These are phyloP conservation scores for Apodemia mormo DNA, from an alignment of 2,888 invertebrate species.

Conservation along the genomic window DNA sequence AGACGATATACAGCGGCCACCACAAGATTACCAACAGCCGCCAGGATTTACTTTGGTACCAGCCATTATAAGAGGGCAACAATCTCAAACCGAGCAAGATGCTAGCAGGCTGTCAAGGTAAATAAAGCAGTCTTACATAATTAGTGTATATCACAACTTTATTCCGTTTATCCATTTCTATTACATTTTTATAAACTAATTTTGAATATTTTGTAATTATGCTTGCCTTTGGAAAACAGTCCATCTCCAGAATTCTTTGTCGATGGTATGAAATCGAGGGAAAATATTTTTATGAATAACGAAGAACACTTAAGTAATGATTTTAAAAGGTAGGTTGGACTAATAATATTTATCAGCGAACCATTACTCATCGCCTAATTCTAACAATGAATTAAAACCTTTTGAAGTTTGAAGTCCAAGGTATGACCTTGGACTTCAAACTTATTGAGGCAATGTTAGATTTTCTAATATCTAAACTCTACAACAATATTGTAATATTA, in stretches of 20 bases:
- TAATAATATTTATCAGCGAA: too few relatives aligned
- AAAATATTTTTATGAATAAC: slow-evolving; percentile 69
- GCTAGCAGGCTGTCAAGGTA: slow-evolving; percentile 72
- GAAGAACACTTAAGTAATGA: background rate
- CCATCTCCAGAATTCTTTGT: slow-evolving; percentile 80
- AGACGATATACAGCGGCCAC: slow-evolving; percentile 77
- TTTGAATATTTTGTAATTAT: slow-evolving; percentile 14
- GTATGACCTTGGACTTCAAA: too few relatives aligned
- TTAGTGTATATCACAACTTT: too few relatives aligned
- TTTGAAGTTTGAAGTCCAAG: too few relatives aligned
- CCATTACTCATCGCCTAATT: too few relatives aligned
- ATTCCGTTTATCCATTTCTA: too few relatives aligned
- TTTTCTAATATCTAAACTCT: too few relatives aligned
- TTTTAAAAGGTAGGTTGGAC: background rate
- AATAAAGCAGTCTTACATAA: background rate
- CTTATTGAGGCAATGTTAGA: too few relatives aligned
- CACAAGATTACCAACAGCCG: slow-evolving; percentile 82
- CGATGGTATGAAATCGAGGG: slow-evolving; percentile 81
- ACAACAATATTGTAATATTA: too few relatives aligned
- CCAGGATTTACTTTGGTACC: slow-evolving; percentile 84
- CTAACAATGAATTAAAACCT: too few relatives aligned
- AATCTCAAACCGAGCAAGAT: slow-evolving; percentile 61
- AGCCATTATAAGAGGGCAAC: slow-evolving; percentile 69
- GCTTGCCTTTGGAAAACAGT: slow-evolving; percentile 49
- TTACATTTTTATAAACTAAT: too few relatives aligned